These are phyloP conservation scores for Drosophila flavopinicola DNA, from an alignment of 2,888 invertebrate genomes.

Conservation along the genomic window DNA sequence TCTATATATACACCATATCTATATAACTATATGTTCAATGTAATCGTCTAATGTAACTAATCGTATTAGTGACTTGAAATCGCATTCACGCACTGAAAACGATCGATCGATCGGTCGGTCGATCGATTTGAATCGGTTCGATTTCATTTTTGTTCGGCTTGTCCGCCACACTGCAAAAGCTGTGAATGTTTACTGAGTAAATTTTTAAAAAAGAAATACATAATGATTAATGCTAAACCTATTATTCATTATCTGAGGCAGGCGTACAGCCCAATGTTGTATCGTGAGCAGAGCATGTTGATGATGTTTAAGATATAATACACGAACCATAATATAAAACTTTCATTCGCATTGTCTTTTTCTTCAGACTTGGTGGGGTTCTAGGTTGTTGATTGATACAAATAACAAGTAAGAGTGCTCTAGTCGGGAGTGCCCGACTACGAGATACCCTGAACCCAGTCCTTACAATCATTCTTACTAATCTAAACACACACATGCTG, in stretches of 20 bases:
- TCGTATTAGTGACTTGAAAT: conserved; percentile 66
- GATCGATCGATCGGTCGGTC: conserved; percentile 31
- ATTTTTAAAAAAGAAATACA: conserved; percentile 53
- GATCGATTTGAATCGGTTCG: conserved; percentile 39
- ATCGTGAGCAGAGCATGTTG: conserved; percentile 22
- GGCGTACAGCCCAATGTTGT: conserved; percentile 29
- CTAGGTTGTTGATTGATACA: no score
- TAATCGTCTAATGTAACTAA: conserved; percentile 52
- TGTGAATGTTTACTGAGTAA: conserved; percentile 80
- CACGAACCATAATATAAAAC: conserved; percentile 29
- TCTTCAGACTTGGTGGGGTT: not conserved
- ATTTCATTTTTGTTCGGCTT: conserved; percentile 60
- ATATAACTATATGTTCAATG: conserved; percentile 52
- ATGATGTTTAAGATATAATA: conserved; percentile 44
- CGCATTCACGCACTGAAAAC: conserved; percentile 60
- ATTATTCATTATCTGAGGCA: conserved; percentile 26
- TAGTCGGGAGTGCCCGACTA: no score
- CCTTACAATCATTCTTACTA: no score
- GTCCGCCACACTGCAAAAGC: conserved; percentile 63
- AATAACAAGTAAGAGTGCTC: no score
- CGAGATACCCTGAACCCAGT: no score
- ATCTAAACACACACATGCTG: no score
- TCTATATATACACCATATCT: conserved; percentile 23
- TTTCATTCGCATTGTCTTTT: not conserved
- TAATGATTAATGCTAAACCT: conserved; percentile 37